A percentile compares a stretch with the other conserved stretches of the same genome.
Conservation (phyloP, 2,113 vertebrate species). For the Trichechus manatus region DNA sequence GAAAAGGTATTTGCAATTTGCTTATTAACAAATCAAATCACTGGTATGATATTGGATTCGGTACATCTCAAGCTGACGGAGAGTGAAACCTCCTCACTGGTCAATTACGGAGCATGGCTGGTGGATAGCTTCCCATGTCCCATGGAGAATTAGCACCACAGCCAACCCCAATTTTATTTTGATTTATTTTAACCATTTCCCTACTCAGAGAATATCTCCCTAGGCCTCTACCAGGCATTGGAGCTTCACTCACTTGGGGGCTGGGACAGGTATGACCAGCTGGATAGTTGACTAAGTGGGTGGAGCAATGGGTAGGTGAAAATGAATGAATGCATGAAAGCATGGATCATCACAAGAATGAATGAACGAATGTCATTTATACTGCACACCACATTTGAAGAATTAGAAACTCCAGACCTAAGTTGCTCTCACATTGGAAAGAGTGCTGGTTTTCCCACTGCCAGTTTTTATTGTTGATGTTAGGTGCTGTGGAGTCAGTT, state of each 20-base stretch:
- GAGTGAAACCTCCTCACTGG: conserved; percentile 76
- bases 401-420: not conserved
- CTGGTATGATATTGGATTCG: conserved; percentile 82
- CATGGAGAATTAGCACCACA: conserved; percentile 65
- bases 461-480: too few relatives aligned
- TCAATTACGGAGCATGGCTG: conserved; percentile 78
- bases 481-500: too few relatives aligned
- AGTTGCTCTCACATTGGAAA: not conserved
- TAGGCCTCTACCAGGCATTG: not conserved
- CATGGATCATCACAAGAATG: not conserved
- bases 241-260: not conserved
- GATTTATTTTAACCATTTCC: conserved; percentile 79
- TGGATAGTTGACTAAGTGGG: not conserved
- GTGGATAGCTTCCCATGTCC: conserved; percentile 76
- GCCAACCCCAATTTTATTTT: conserved; percentile 65
- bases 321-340: not conserved
- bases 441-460: conserved; percentile 61
- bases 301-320: not conserved
- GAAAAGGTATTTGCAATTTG: conserved; percentile 85
- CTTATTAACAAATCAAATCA: conserved; percentile 86
- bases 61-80: conserved; percentile 78
- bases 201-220: conserved; percentile 48
- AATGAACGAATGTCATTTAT: not conserved
- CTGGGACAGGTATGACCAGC: too few relatives aligned
- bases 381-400: not conserved